Percentiles rank a stretch among this genome's conserved stretches.
Evolutionary conservation across 2,113 vertebrate species (phyloP).

Genomic region (Protobothrops mucrosquamatus): DNA sequence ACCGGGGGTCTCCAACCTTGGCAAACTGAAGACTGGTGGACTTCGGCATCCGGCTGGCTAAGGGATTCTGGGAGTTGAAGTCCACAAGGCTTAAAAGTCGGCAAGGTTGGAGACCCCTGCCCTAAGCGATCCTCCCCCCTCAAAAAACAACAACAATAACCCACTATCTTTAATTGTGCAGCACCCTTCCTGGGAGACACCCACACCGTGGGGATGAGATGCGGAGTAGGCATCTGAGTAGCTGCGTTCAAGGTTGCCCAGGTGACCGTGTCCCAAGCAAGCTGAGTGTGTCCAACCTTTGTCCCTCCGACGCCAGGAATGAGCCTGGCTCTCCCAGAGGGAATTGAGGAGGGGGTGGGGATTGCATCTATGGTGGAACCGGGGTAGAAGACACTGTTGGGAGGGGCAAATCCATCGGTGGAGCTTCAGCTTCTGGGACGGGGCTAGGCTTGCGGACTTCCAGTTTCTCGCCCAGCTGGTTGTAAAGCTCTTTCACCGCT

Average conservation of each 20-base stretch:
- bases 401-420: constrained; percentile 85
- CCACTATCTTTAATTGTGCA: neutral
- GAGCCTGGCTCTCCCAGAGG: neutral
- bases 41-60: neutral
- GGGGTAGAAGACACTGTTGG: constrained; percentile 76
- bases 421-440: constrained; percentile 69
- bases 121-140: too few species aligned
- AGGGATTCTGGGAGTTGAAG: neutral
- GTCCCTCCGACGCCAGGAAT: accelerated
- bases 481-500: constrained; percentile 87
- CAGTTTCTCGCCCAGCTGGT: constrained; percentile 83
- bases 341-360: neutral
- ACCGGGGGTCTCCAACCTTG: neutral
- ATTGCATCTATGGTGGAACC: constrained; percentile 55
- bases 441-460: constrained; percentile 85
- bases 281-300: neutral
- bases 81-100: neutral
- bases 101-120: neutral
- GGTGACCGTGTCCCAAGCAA: neutral
- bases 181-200: neutral
- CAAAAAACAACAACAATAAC: too few species aligned
- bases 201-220: neutral
- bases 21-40: neutral
- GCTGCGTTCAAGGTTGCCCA: neutral
- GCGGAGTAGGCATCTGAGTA: neutral